These are phyloP conservation scores for Catostomus latipinnis DNA, from an alignment of 2,797 vertebrate genomes.

Conservation along the genomic window DNA sequence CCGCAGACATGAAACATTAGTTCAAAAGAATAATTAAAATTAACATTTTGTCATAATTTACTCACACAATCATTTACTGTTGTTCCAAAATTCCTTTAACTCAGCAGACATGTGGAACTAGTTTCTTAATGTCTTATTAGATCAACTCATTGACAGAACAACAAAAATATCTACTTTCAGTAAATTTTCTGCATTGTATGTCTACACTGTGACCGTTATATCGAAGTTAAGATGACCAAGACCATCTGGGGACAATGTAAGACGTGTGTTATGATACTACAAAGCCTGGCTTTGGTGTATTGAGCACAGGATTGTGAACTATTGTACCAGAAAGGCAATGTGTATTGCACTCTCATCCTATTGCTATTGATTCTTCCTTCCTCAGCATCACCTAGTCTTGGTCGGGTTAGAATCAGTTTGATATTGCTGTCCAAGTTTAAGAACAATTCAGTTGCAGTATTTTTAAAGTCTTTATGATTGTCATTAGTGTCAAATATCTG, in stretches of 20 bases:
- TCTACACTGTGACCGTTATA: neutral
- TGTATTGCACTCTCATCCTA: too few species aligned
- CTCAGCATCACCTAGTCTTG: neutral
- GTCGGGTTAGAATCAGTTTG: neutral
- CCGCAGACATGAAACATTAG: too few species aligned
- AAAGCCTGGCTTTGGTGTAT: neutral
- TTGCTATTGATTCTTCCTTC: neutral
- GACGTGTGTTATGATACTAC: neutral
- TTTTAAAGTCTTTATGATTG: constrained; percentile 1
- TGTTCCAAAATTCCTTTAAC: too few species aligned
- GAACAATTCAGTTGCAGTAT: neutral
- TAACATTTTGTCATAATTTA: too few species aligned
- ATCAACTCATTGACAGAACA: neutral
- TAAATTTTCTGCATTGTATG: constrained; percentile 1
- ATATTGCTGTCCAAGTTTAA: constrained; percentile 1
- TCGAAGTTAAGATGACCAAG: neutral
- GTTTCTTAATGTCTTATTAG: constrained; percentile 19
- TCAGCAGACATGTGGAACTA: constrained; percentile 24
- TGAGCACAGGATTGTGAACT: too few species aligned
- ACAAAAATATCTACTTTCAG: constrained; percentile 13
- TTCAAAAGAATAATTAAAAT: neutral
- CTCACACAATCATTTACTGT: too few species aligned
- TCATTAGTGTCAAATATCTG: constrained; percentile 29
- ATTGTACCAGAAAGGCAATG: too few species aligned
- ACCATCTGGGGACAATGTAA: neutral